These are phyloP conservation scores for Hypotaenidia okinawae DNA, from an alignment of 2,797 vertebrate species.

Conservation along the genomic window DNA sequence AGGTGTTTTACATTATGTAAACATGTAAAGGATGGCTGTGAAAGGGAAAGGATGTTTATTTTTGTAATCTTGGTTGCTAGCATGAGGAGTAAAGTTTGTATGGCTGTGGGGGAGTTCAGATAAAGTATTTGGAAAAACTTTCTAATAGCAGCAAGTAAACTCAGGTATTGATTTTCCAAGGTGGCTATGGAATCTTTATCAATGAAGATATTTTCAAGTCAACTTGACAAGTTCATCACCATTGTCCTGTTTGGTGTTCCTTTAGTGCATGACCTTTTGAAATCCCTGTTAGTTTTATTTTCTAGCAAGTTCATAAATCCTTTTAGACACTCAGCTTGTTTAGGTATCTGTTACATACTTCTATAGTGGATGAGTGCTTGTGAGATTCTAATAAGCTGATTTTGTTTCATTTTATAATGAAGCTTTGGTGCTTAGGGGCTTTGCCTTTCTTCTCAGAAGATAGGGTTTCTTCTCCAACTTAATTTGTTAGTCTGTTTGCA, in stretches of 20 bases:
- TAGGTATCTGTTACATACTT: not conserved
- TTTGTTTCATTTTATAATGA: slow-evolving; percentile 2
- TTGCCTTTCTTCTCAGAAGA: not conserved
- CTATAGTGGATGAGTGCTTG: accelerated
- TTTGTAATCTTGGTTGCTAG: not conserved
- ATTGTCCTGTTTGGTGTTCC: accelerated
- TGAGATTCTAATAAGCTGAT: not conserved
- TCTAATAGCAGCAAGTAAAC: not conserved
- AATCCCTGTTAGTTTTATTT: not conserved
- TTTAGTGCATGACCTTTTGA: not conserved
- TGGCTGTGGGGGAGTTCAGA: not conserved
- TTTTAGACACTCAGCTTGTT: not conserved
- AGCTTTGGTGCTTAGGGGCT: not conserved
- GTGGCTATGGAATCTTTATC: not conserved
- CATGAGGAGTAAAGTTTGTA: not conserved
- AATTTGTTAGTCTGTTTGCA: not conserved
- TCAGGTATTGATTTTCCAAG: not conserved
- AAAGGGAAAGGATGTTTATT: not conserved
- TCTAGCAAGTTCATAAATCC: not conserved
- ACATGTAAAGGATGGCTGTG: not conserved
- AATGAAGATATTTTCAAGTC: not conserved
- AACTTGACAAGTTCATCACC: not conserved
- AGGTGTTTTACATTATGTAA: not conserved
- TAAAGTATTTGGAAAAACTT: not conserved
- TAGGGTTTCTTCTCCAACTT: not conserved